These are phyloP conservation scores for Orthochromis malagaraziensis DNA, from an alignment of 2,113 vertebrate species.

Conservation along the genomic window DNA sequence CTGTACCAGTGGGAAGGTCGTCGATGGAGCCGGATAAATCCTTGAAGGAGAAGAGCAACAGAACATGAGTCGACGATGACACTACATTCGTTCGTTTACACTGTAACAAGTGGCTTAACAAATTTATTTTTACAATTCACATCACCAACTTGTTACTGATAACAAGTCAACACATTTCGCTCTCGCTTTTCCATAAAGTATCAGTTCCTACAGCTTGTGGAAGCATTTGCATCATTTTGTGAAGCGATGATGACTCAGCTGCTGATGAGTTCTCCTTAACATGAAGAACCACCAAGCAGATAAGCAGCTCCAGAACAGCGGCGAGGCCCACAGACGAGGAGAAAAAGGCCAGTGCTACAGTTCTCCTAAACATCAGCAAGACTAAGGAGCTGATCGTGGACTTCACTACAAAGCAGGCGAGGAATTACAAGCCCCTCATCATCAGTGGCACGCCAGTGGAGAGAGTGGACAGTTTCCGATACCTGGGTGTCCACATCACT, in stretches of 20 bases:
- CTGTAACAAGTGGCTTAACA: not conserved
- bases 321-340: not conserved
- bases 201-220: not conserved
- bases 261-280: not conserved
- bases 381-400: no score
- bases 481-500: no score
- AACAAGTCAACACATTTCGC: not conserved
- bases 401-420: no score
- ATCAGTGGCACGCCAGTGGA: no score
- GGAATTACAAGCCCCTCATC: no score
- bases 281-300: not conserved
- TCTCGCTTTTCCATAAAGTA: not conserved
- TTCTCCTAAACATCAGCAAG: not conserved
- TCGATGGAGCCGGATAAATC: slow-evolving; percentile 98
- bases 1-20: slow-evolving; percentile 93
- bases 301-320: not conserved
- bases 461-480: no score
- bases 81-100: not conserved
- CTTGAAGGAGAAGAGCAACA: slow-evolving; percentile 62
- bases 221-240: not conserved
- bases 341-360: not conserved
- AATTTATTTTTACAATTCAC: not conserved
- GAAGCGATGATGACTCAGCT: not conserved
- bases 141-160: not conserved
- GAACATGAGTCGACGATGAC: not conserved